Evolutionary conservation across 1,140 invertebrate genomes (phyloP).

Genomic region (Aphelenchoides besseyi): DNA sequence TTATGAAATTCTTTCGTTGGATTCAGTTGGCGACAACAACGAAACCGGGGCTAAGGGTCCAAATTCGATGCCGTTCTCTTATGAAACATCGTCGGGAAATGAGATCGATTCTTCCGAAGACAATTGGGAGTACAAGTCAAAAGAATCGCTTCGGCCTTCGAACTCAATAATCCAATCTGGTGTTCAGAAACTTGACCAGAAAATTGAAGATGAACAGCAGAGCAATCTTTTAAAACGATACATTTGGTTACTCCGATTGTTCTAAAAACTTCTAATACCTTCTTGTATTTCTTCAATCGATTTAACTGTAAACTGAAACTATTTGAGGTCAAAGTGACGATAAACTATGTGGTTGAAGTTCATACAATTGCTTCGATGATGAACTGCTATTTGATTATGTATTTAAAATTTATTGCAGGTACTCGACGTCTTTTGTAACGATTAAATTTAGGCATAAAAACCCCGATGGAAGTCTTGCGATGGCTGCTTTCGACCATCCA

Average conservation of each 20-base stretch:
- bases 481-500: slow-evolving; percentile 20
- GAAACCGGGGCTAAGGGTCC: background rate
- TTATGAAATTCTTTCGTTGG: background rate
- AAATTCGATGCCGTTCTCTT: slow-evolving; percentile 10
- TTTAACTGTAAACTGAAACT: background rate
- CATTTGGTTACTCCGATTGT: background rate
- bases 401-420: no score
- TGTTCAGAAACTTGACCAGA: background rate
- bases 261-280: background rate
- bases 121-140: background rate
- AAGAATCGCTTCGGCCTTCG: background rate
- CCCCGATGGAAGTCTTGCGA: slow-evolving; percentile 25
- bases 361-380: no score
- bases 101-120: background rate
- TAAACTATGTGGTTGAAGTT: no score
- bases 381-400: no score
- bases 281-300: background rate
- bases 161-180: background rate
- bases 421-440: no score
- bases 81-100: background rate
- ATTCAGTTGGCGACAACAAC: background rate
- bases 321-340: background rate
- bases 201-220: background rate
- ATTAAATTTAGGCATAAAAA: slow-evolving; percentile 30
- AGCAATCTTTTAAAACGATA: background rate